A percentile compares a stretch with the other conserved stretches of the same genome.
Conservation (phyloP, 2,888 invertebrate genomes). For the Diadromus collaris region DNA sequence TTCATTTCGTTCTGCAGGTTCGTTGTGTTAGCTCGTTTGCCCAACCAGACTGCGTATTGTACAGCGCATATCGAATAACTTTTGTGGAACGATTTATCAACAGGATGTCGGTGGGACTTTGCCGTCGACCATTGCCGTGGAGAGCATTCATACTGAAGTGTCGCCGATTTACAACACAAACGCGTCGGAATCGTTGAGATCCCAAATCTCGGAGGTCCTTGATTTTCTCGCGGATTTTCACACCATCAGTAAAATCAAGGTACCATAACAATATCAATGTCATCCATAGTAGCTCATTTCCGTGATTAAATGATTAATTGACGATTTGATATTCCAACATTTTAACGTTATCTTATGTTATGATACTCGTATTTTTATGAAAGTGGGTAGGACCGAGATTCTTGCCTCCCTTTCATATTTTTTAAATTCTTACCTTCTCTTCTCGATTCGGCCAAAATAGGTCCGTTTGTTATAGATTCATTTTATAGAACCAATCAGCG, state of each 20-base stretch:
- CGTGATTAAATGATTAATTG: no score
- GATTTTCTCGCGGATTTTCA: conserved; percentile 98
- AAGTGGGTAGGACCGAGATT: no score
- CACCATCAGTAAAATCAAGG: conserved; percentile 97
- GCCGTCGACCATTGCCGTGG: conserved; percentile 87
- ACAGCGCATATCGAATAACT: no score
- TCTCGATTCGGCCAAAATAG: no score
- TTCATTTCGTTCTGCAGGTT: conserved; percentile 93
- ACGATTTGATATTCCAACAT: no score
- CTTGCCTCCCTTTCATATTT: no score
- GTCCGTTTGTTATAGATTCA: no score
- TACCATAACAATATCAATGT: conserved; percentile 75
- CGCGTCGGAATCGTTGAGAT: conserved; percentile 96
- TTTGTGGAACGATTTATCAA: conserved; percentile 55
- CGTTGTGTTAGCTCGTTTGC: conserved; percentile 53
- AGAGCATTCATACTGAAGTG: conserved; percentile 80
- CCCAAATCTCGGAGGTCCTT: conserved; percentile 94
- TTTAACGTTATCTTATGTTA: no score
- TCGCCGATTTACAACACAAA: conserved; percentile 87
- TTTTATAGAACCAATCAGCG: no score
- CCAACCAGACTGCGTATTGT: neutral
- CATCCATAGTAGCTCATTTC: neutral
- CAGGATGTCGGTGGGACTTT: conserved; percentile 94
- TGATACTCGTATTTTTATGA: no score
- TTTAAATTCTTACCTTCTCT: no score